Base-by-base conservation (phyloP, 2,888 invertebrate genomes). In the Epiblema foenella region DNA sequence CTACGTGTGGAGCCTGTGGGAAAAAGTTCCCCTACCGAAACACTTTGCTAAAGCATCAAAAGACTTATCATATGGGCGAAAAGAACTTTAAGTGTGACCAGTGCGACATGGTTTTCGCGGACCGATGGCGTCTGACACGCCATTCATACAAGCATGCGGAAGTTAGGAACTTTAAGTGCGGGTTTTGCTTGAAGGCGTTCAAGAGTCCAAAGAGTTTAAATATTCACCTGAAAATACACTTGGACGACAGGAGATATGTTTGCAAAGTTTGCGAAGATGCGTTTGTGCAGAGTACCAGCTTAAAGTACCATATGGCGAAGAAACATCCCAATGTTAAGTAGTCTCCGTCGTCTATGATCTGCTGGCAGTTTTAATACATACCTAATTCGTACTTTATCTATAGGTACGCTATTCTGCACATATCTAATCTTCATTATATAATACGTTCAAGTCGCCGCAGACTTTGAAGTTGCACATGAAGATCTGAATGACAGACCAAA, bases 151-250 rank as follows among this genome's bases (percentile, higher is more conserved):
- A 54, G 20, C 82, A 82, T 62, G 75, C 73, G 2, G 68, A 75
- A 24, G 73, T 73, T 15, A 79, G 74, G n/a, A 75, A 77, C 20
- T 78, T 78, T 52, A 69, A 75, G n/a, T 83, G 82, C 66, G 51
- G 73, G 12, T 73, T 72, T 12, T 83, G 83, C 70, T 72, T 75
- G 2, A 81, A 83, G 67, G 71, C 75, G n/a, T 81, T 82, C 15
- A 33, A 52, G 29, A 65, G 57, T 12, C 10, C 15, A 11, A 59
- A 37, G 5, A 57, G 52, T 49, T 42, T 75, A 54, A 18, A 5
- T 12, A 17, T 37, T 24, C 77, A 74, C 37, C 39, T 20, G 54
- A 71, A 42, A 11, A 68, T 72, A 39, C 68, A 73, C 29, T 24
- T 72, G 46, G 68, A 70, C 18, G 72, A 74, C 24, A 72, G 56